Base-by-base conservation (phyloP, 2,113 vertebrate species). In the Proteles cristata region DNA sequence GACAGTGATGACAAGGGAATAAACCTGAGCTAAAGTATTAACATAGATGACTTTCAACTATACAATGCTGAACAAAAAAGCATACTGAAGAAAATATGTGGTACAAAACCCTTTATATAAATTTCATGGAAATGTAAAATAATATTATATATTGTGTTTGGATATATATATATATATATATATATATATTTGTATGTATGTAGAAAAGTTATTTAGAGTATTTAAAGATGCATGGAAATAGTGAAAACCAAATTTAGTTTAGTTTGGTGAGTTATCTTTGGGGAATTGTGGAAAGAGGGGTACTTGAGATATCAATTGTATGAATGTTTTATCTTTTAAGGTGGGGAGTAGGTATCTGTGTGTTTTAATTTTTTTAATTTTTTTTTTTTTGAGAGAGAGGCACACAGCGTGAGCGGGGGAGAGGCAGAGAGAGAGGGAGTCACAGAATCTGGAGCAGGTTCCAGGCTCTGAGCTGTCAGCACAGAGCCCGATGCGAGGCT, bases 161-260 rank as follows among this genome's bases (percentile, higher is more conserved):
- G 15, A 73, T 87, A 69, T 31, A 15, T 33, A 33, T 33, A 14
- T 12, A 7, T 68, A 26, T 61, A 35, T 39, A 17, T 19, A 15
- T 31, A 14, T 12, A 7, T 33, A 10, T 61, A 61, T 61, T 8
- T 61, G 58, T 61, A 81, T n/a, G 25, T 39, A 83, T 39, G 23
- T 58, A 15, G 5, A 87, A 95, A 92, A 83, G 48, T 84, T 84
- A 7, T 80, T 95, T 87, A 95, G 87, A 83, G 48, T 84, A 5
- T 80, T 95, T 87, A 35, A 74, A 90, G 93, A 83, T 69, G 50
- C 69, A 79, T 23, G 31, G 33, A 12, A 82, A 61, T 77, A 80
- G 81, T 71, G 77, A 84, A 96, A 90, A 21, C 16, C 74, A 83
- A 90, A 79, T 90, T 96, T n/a, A 74, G n/a, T 90, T 96, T n/a